Evolutionary conservation across 1,140 invertebrate genomes (phyloP), one percentile per base, ranked within the genome.

Genomic region (Maconellicoccus hirsutus): DNA sequence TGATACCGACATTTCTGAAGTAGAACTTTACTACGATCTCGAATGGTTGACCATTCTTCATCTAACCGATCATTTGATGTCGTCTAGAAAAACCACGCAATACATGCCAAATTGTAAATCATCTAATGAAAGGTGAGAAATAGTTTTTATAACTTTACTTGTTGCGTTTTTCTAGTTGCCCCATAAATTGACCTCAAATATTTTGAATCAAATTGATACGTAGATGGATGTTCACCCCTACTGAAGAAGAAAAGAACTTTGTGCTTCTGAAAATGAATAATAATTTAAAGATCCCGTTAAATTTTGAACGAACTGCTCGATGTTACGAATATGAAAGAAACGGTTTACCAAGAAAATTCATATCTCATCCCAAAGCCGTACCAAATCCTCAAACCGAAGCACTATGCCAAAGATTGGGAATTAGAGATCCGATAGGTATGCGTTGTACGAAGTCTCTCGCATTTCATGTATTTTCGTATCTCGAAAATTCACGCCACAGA

Each of bases 31-130:
- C 70, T 90, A 96, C 78, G 96, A 98, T 82, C 79, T 88, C n/a
- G 94, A 98, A 82, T 98, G 96, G 96, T 80, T 98, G 23, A 86
- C 88, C 23, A 86, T 98, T 76, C 82, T 98, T 26, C 86, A 86
- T 77, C 84, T 86, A 63, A 98, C 95, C 0, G 93, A 98, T 84
- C 90, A 96, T 81, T 83, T 98, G 25, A 78, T 94, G 26, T 89
- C 85, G 77, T 84, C 92, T 0, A 89, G 87, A 76, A 84, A 81
- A 74, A 79, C 79, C 7, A 82, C 82, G 33, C 84, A 86, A 72
- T 94, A 90, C 76, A 87, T 96, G 85, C 94, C 94, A 16, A 90
- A 89, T 16, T 85, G 86, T 39, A 52, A 4, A 16, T 84, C 85
- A 39, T 81, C 84, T 16, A 80, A 80, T 73, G 85, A 87, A 78